Evolutionary conservation across 2,797 vertebrate species (phyloP).

Genomic region (Rhinella marina): DNA sequence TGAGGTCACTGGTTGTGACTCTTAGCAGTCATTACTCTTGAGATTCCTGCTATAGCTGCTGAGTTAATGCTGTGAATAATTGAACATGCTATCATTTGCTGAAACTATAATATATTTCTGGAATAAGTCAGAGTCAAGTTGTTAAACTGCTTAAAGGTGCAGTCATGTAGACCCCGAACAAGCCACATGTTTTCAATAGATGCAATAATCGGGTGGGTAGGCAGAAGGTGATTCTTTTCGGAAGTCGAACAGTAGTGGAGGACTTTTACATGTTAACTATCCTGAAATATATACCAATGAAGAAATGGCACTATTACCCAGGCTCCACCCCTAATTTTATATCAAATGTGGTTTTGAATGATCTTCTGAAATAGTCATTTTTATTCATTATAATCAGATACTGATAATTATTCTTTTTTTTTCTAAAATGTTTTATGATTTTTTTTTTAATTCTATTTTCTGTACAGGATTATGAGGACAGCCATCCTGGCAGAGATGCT

Average conservation of each 20-base stretch:
- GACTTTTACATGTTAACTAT: neutral
- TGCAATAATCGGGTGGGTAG: neutral
- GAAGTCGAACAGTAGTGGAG: neutral
- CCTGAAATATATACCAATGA: neutral
- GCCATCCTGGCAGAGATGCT: too few species aligned
- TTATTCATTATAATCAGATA: too few species aligned
- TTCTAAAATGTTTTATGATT: too few species aligned
- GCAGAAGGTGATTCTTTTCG: neutral
- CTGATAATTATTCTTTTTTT: too few species aligned
- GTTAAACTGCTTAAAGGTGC: slow-evolving; percentile 44
- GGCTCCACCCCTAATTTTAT: neutral
- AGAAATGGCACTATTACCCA: neutral
- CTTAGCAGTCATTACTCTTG: slow-evolving; percentile 36
- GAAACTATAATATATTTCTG: slow-evolving; percentile 2
- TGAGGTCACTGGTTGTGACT: slow-evolving; percentile 61
- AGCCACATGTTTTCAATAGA: neutral
- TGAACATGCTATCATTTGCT: slow-evolving; percentile 38
- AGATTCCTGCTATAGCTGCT: slow-evolving; percentile 44
- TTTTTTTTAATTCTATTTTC: too few species aligned
- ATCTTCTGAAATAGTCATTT: too few species aligned
- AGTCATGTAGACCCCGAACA: neutral
- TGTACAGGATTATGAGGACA: too few species aligned
- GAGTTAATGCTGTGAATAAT: slow-evolving; percentile 52
- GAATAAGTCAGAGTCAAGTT: neutral
- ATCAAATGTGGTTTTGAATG: neutral